Evolutionary conservation across 2,797 vertebrate species (phyloP).

Genomic region (Centroberyx gerrardi): DNA sequence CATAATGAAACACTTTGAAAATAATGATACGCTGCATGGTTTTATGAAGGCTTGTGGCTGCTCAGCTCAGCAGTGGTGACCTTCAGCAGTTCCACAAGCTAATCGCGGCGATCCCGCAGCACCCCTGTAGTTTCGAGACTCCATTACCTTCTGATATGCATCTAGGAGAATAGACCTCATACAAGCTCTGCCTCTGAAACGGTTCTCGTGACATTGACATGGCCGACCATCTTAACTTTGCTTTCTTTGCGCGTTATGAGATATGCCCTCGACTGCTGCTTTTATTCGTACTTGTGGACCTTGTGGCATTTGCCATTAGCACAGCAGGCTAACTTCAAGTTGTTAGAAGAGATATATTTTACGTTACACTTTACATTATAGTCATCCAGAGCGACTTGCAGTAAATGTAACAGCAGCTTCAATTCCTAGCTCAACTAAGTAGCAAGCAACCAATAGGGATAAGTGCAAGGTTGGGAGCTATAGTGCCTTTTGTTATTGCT

Average conservation of each 20-base stretch:
- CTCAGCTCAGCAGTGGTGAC: slow-evolving; percentile 80
- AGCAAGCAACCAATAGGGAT: not conserved
- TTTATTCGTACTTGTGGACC: slow-evolving; percentile 25
- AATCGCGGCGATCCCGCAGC: slow-evolving; percentile 74
- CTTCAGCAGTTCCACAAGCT: slow-evolving; percentile 82
- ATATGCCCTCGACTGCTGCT: slow-evolving; percentile 15
- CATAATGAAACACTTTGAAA: slow-evolving; percentile 87
- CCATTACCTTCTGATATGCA: slow-evolving; percentile 74
- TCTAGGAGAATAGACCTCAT: slow-evolving; percentile 57
- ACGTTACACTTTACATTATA: not conserved
- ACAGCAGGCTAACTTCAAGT: slow-evolving; percentile 3
- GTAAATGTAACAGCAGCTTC: not conserved
- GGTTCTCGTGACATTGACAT: slow-evolving; percentile 46
- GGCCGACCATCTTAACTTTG: slow-evolving; percentile 36
- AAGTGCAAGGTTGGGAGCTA: no score
- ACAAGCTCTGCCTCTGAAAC: slow-evolving; percentile 46
- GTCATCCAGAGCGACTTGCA: not conserved
- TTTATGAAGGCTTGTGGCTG: slow-evolving; percentile 85
- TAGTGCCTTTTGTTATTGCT: not conserved
- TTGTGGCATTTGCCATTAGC: not conserved
- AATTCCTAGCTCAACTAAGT: not conserved
- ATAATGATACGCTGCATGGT: slow-evolving; percentile 86
- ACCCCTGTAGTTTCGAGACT: slow-evolving; percentile 74
- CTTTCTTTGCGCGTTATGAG: slow-evolving; percentile 24
- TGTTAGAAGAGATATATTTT: not conserved